Evolutionary conservation across 2,888 invertebrate species (phyloP), one percentile per base, ranked within the genome.

Genomic region (Syritta pipiens): DNA sequence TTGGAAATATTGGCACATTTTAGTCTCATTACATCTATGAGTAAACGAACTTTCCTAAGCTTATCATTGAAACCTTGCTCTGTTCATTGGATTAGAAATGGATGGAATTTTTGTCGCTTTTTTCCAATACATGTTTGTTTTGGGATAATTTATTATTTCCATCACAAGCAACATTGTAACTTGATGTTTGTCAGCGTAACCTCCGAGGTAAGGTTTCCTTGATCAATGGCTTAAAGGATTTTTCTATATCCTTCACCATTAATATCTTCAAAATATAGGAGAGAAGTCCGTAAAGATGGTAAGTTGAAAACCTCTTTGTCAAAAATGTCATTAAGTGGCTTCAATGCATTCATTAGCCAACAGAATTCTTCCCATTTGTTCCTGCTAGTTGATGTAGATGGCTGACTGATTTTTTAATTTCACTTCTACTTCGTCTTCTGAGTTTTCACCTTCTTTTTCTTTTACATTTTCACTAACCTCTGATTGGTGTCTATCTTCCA

Each of bases 41-140:
- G 42, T n/a, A 20, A n/a, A 42, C 42, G 42, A 1, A 42, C 42
- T 17, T 42, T 42, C 42, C 42, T 20, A 3, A 42, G 20, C 42
- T 42, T 42, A 42, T 20, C 20, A 26, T 12, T 48, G 26, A 9
- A 48, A 48, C n/a, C 26, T 48, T 48, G 7, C 26, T 48, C 48
- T 48, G 48, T 2, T 10, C 48, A 48, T 48, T 48, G 26, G 26
- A 14, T 26, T 26, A 12, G 48, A 48, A 26, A 48, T 48, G 26
- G 44, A 44, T 1, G 44, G 44, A n/a, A 44, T 20, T 44, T 44
- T 44, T 3, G 44, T 44, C 10, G 44, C 48, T 48, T 48, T 48
- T 26, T 26, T 26, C 26, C 48, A 48, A 48, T 48, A 48, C 26
- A 48, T 26, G 17, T 12, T 48, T 48, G 26, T 48, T 12, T 26